Evolutionary conservation across 2,113 vertebrate genomes (phyloP), one percentile per base, ranked within the genome.

Genomic region (Ceyx melanurus): DNA sequence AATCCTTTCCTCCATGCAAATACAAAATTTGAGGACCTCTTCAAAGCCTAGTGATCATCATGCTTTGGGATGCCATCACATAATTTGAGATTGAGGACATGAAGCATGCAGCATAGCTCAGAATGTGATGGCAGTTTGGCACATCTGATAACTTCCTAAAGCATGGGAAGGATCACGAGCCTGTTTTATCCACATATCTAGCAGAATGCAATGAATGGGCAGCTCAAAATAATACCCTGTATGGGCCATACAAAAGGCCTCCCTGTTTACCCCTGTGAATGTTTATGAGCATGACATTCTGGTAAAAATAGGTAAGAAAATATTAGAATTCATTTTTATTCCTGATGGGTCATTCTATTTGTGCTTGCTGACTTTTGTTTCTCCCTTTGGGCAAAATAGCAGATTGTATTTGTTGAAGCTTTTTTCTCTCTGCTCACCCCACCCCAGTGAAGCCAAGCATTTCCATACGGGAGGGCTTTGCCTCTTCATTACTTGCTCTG

Each of bases 401-500:
- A 2, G 31, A 68, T 82, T 86, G 13, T 61, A 10, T 51, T 50
- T 45, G 21, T 23, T 54, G 26, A 64, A 83, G n/a, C 9, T 75
- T 71, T 78, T 87, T 56, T 65, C 43, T 85, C 48, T 83, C 31
- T 9, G 43, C 13, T 81, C 66, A 70, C 5, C 25, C 23, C 14
- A 15, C 13, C 50, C 10, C 15, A 56, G 46, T 45, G 62, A 78
- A 73, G 60, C 17, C 73, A 50, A 43, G 43, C 21, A 57, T 93
- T 95, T 83, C 58, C 35, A 18, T 82, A 81, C 64, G 40, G 74
- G 62, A 91, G 33, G 56, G 26, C 71, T 67, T 90, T 93, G 72
- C 56, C 58, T 97, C 95, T 87, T 97, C 91, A 89, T 93, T 93
- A 78, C 84, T 95, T 93, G 45, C 72, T 95, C 64, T 77, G 79